A percentile compares a stretch with the other conserved stretches of the same genome.
These are phyloP conservation scores for Catamblyrhynchus diadema DNA, from an alignment of 2,797 vertebrate genomes.

Conservation along the genomic window DNA sequence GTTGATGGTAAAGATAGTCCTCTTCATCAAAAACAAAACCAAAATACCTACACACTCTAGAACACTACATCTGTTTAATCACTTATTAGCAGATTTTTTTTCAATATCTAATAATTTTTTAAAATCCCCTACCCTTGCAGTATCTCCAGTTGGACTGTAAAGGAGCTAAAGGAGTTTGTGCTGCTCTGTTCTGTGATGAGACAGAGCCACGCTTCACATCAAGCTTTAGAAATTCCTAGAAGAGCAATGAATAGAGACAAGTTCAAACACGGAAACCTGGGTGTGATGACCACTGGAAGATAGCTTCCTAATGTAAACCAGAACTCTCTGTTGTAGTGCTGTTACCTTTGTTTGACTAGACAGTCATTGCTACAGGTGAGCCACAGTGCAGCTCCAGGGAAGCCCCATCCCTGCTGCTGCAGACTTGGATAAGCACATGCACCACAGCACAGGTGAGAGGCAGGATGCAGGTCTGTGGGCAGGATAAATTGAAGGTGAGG, in stretches of 20 bases:
- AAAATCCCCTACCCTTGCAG: neutral
- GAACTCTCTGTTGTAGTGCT: neutral
- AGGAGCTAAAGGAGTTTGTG: conserved; percentile 47
- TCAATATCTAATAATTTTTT: conserved; percentile 27
- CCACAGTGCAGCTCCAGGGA: neutral
- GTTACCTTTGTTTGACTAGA: neutral
- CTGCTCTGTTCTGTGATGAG: neutral
- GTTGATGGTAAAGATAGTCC: neutral
- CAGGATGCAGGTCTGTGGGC: neutral
- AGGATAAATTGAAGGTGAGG: neutral
- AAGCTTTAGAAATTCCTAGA: conserved; percentile 23
- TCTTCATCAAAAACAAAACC: neutral
- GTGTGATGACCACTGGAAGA: neutral
- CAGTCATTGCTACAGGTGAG: neutral
- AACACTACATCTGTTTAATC: conserved; percentile 22
- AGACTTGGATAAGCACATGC: neutral
- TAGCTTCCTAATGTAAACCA: neutral
- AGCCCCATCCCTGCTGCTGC: neutral
- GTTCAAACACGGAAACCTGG: neutral
- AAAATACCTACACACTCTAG: neutral
- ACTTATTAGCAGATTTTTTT: conserved; percentile 16
- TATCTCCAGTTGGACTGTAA: conserved; percentile 44
- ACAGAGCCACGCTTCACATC: neutral
- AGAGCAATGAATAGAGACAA: conserved; percentile 9
- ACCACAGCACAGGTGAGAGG: neutral